Conservation (phyloP, 1,140 invertebrate species). For the Gonatopus flavifemur region DNA sequence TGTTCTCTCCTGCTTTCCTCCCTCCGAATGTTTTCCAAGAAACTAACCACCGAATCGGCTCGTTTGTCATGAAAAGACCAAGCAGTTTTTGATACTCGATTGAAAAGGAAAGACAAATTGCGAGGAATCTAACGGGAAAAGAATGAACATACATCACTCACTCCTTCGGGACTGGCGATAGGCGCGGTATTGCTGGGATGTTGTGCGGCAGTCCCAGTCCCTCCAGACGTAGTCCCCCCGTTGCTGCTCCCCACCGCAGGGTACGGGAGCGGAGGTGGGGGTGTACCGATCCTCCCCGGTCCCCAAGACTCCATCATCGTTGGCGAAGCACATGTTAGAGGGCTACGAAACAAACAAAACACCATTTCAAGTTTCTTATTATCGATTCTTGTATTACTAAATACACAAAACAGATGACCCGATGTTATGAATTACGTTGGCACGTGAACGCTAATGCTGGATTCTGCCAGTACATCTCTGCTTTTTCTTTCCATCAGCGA, state of each 20-base stretch:
- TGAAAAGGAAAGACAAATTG: no score
- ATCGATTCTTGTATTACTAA: not conserved
- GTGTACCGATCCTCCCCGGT: slow-evolving; percentile 42
- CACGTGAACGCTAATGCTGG: no score
- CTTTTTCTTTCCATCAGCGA: no score
- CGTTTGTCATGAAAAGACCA: no score
- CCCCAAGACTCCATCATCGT: slow-evolving; percentile 56
- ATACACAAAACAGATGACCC: no score
- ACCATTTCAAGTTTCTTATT: no score
- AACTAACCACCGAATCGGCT: no score
- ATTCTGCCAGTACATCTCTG: no score
- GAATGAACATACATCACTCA: slow-evolving; percentile 49
- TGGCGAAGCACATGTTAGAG: slow-evolving; percentile 60
- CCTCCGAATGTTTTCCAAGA: no score
- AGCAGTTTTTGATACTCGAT: no score
- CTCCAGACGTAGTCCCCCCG: slow-evolving; percentile 35
- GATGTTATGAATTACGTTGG: no score
- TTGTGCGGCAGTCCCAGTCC: slow-evolving; percentile 23
- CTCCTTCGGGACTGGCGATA: slow-evolving; percentile 58
- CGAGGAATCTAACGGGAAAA: not conserved
- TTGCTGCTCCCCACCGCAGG: slow-evolving; percentile 37
- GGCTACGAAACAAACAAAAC: slow-evolving; percentile 50
- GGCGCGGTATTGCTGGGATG: slow-evolving; percentile 48
- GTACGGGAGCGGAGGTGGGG: slow-evolving; percentile 42
- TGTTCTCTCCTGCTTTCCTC: no score